Conservation (phyloP, 2,113 vertebrate species). For the Atrichornis clamosus region DNA sequence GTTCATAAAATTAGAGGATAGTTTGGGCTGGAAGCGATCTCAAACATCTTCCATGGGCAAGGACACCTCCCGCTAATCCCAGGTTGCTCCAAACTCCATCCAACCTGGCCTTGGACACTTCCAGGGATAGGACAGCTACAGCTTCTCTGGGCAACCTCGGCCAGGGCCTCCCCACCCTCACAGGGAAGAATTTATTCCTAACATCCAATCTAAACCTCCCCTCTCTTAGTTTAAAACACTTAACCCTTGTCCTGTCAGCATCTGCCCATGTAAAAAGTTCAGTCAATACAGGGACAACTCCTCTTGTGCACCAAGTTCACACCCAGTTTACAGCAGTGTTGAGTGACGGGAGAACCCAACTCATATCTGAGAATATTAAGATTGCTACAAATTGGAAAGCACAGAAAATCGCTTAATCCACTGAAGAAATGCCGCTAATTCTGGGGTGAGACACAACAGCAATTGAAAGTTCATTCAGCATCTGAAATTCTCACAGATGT, state of each 20-base stretch:
- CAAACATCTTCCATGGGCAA: neutral
- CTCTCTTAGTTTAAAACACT: neutral
- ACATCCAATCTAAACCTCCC: neutral
- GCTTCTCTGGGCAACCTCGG: neutral
- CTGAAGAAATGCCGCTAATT: neutral
- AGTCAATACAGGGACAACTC: neutral
- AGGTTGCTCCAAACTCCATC: rapidly evolving
- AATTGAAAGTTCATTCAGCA: neutral
- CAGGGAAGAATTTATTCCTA: neutral
- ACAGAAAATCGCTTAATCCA: neutral
- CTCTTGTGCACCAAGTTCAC: neutral
- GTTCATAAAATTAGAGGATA: neutral
- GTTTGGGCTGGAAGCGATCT: neutral
- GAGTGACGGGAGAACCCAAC: neutral
- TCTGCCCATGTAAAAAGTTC: neutral
- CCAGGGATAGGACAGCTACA: neutral
- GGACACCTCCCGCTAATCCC: rapidly evolving
- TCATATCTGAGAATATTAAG: neutral
- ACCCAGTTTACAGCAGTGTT: neutral
- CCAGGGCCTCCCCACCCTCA: neutral
- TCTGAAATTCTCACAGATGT: neutral
- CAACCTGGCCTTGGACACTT: neutral
- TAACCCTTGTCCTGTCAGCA: neutral
- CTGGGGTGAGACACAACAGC: neutral
- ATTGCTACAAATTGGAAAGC: neutral